Evolutionary conservation across 1,140 invertebrate species (phyloP).

Genomic region (Apis cerana): DNA sequence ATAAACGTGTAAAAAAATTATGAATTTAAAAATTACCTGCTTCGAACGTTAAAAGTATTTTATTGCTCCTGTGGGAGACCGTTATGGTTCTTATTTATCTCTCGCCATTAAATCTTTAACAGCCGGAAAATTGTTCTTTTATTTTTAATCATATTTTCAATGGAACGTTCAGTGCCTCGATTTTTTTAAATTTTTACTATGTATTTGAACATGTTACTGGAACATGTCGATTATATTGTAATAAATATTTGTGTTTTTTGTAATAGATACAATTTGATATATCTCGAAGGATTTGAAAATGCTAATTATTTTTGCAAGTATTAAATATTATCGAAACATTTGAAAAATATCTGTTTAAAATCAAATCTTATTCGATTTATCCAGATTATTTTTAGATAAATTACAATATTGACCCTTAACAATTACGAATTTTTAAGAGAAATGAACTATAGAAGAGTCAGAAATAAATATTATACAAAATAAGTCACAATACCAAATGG

Average conservation of each 20-base stretch:
- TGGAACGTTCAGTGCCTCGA: too few relatives aligned
- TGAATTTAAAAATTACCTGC: not conserved
- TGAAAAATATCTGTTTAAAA: too few relatives aligned
- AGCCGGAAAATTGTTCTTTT: not conserved
- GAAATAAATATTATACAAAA: too few relatives aligned
- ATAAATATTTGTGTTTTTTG: not conserved
- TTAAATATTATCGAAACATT: too few relatives aligned
- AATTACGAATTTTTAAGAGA: too few relatives aligned
- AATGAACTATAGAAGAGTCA: too few relatives aligned
- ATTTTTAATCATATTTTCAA: not conserved
- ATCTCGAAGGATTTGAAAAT: too few relatives aligned
- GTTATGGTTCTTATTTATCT: constrained; percentile 21
- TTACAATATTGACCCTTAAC: too few relatives aligned
- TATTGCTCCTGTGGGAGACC: not conserved
- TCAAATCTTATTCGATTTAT: too few relatives aligned
- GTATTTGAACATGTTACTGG: not conserved
- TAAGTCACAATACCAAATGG: too few relatives aligned
- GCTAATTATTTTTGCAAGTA: too few relatives aligned
- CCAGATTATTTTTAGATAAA: too few relatives aligned
- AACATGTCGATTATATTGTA: not conserved
- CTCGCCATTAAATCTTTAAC: constrained; percentile 13
- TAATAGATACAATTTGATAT: not conserved
- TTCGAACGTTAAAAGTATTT: not conserved
- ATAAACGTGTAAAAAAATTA: not conserved
- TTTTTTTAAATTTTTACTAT: not conserved